phyloP scores from a whole-genome alignment of 92 coral and sea anemone genomes.

The Zoanthus gigantus region DNA sequence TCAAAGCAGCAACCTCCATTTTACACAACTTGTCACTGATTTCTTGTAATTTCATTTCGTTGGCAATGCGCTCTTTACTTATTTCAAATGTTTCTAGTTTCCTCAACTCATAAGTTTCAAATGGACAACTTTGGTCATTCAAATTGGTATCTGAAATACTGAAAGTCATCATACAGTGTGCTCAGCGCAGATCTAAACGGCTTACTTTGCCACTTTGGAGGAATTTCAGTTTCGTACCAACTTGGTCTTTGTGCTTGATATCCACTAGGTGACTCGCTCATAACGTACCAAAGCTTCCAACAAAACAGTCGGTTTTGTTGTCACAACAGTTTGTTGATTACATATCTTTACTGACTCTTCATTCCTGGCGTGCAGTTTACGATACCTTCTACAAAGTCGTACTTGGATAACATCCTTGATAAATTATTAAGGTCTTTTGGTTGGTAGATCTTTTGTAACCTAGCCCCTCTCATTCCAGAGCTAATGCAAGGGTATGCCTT shows the following conservation, averaged over 20 bases:
- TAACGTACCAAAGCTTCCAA: slow-evolving; percentile 22
- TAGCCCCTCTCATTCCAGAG: slow-evolving; percentile 15
- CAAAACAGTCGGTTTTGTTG: not conserved
- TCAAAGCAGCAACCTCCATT: no score
- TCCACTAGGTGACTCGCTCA: slow-evolving; percentile 44
- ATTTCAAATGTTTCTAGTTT: no score
- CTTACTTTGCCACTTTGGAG: not conserved
- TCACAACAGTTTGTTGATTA: slow-evolving; percentile 13
- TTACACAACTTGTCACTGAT: no score
- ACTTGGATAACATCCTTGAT: slow-evolving; percentile 38
- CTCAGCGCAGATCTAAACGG: no score
- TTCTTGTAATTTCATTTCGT: no score
- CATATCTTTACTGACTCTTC: not conserved
- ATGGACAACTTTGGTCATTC: no score
- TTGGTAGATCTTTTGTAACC: slow-evolving; percentile 44
- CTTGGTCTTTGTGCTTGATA: slow-evolving; percentile 50
- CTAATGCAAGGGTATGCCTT: slow-evolving; percentile 48
- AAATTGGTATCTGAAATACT: no score
- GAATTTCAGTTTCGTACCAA: slow-evolving; percentile 30
- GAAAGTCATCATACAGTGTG: no score
- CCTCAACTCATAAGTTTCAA: no score
- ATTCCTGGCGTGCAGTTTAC: slow-evolving; percentile 16
- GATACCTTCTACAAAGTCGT: slow-evolving; percentile 27
- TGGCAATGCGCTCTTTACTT: no score
- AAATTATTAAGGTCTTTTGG: not conserved